Evolutionary conservation across 1,140 invertebrate genomes (phyloP), one percentile per base, ranked within the genome.

Genomic region (Hormaphis cornu): DNA sequence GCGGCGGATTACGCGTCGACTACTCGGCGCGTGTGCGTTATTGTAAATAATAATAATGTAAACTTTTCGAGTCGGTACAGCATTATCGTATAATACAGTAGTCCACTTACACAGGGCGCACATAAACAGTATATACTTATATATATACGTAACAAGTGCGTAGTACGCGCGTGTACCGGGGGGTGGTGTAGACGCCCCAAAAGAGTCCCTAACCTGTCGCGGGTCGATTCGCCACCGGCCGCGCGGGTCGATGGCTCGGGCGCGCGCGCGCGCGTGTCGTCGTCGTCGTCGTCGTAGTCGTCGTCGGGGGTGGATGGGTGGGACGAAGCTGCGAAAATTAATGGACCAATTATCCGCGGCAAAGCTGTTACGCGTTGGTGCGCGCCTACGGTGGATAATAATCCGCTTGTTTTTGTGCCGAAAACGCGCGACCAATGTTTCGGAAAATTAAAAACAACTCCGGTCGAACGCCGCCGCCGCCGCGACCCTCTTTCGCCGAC

Each of bases 381-480:
- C 59, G 42, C 59, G 18, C 42, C 59, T 61, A 61, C 58, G 40
- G 58, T 44, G 58, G 58, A 46, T 48, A 44, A 61, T 48, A 63
- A 63, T 63, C 59, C 28, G 53, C 37, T 48, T 46, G 22, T 35
- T 40, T 24, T 35, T 24, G 30, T 20, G 28, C 28, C 37, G 37
- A 16, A 22, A 10, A 14, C 56, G 20, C 40, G 37, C 20, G 37
- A 18, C 22, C 42, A 63, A 63, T 63, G 59, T 63, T 48, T 48
- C n/a, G 59, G 59, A 63, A 63, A 63, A 63, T 63, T 63, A 63
- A 63, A n/a, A 48, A 63, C 59, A 33, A 63, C 24, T 44, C 24
- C 46, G 18, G 16, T 24, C 16, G n/a, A 24, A 9, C 46, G 10
- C 18, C 14, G n/a, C 20, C 46, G 30, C 30, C 30, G 4, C 30